Evolutionary conservation across 2,113 vertebrate species (phyloP), one percentile per base, ranked within the genome.

Genomic region (Aviceda subcristata): DNA sequence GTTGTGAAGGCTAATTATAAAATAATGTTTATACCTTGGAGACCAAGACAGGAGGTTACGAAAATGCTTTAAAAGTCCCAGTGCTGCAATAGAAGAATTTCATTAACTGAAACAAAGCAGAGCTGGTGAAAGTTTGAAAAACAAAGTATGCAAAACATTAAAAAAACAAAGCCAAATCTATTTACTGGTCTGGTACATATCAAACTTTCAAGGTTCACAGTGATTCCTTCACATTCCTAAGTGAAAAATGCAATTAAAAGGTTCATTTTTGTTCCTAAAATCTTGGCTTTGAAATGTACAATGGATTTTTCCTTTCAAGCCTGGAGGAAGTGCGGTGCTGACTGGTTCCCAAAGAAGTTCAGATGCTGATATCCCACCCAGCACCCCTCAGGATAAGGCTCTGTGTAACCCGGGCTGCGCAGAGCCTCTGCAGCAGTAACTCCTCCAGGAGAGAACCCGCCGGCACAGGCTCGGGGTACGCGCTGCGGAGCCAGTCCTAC

Each of bases 1-100:
- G 98, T 97, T 98, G 98, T 98, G 98, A 98, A 98, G 97, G 95
- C 98, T 98, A 98, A 98, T 98, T 98, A 98, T 98, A 97, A 98
- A 98, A 98, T 98, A 98, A 98, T 97, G 96, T 98, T 97, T 98
- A 98, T 98, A 97, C 98, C 98, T 98, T 96, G 94, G 98, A 98
- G 98, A 98, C 81, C 86, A 63, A 98, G 97, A 97, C 95, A 95
- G 96, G 97, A 98, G 98, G 96, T 97, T 98, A 98, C 95, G 59
- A 97, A 97, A 98, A 98, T 98, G 98, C 97, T 98, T 98, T 98
- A 97, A 98, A 96, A 98, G 96, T 98, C 98, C 98, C 98, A 94
- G 96, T 77, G 96, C 98, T 97, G 97, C 96, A 98, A 97, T 94
- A 98, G 92, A 97, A 97, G 98, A 98, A 98, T 98, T 90, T 98